Base-by-base conservation (phyloP, 2,797 vertebrate genomes). In the Galago senegalensis region DNA sequence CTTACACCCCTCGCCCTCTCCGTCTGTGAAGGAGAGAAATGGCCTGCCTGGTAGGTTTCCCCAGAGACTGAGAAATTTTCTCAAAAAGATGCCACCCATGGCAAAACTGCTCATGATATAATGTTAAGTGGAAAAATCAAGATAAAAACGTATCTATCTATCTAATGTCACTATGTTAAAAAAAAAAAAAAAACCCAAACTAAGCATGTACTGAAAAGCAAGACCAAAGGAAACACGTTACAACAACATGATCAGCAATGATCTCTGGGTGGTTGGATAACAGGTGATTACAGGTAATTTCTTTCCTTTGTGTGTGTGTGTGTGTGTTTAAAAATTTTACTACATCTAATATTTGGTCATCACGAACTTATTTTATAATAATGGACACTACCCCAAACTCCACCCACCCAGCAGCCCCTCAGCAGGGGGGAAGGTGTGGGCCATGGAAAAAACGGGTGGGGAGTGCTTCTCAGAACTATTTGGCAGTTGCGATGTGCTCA, bases 401-500 rank as follows among this genome's bases (percentile, higher is more conserved):
- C 80, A 46, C 27, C 40, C 16, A 17, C 56, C 31, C 53, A 20
- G 34, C 4, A 46, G 69, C 88, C 79, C 88, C 70, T 49, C 31
- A 1, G 75, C 60, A 3, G 7, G 34, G 21, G 65, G 27, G 73
- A 31, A 83, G 83, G 75, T 75, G 73, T 23, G 79, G 37, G 37
- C 88, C 13, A 0, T 25, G 79, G 93, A 70, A 88, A 88, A 92
- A 72, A 40, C 0, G 69, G 91, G 58, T 46, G 56, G 56, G 46
- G 94, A 93, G 8, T 4, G n/a, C 17, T 49, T 37, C 79, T 73
- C 73, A 18, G 85, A 91, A 91, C 61, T 65, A 82, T 2, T 34
- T 70, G 82, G 75, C 89, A 16, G n/a, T 21, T 67, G 63, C 6
- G 6, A 3, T 9, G 7, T 0, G 16, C 85, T 82, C 63, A 67